These are phyloP conservation scores for Pangasius mekongensis DNA, from an alignment of 2,797 vertebrate genomes.

Conservation along the genomic window DNA sequence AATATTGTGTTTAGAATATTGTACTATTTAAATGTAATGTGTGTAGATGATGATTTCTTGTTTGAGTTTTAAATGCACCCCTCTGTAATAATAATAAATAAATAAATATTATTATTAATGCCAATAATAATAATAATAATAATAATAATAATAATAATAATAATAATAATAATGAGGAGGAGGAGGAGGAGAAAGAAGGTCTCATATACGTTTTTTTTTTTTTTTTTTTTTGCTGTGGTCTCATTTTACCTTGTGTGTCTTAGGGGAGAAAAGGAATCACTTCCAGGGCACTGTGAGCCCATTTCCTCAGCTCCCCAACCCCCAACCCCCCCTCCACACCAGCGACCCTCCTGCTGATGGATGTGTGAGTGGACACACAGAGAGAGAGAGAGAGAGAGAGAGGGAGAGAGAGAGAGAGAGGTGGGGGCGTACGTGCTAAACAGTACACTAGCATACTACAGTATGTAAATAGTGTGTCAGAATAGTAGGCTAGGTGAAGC, in stretches of 20 bases:
- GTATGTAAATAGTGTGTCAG: neutral
- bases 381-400: conserved; percentile 36
- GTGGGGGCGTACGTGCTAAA: conserved; percentile 8
- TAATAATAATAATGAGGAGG: neutral
- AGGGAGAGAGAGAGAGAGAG: conserved; percentile 34
- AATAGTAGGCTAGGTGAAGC: neutral
- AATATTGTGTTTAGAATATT: neutral
- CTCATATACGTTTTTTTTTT: neutral
- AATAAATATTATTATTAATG: neutral
- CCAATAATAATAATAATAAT: neutral
- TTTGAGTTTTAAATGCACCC: neutral
- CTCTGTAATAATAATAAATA: neutral
- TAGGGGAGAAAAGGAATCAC: conserved; percentile 74
- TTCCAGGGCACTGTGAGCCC: conserved; percentile 79
- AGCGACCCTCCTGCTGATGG: conserved; percentile 60
- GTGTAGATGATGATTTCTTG: neutral
- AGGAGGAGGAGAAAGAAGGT: neutral
- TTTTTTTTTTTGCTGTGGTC: neutral
- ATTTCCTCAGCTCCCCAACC: conserved; percentile 75
- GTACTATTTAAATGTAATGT: neutral
- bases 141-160: neutral
- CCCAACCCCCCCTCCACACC: conserved; percentile 51
- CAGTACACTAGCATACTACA: conserved; percentile 16
- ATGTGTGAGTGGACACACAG: conserved; percentile 62
- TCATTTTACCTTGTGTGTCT: conserved; percentile 64